phyloP scores from a whole-genome alignment of 2,797 vertebrate species.

The Enteromius anoplus region DNA sequence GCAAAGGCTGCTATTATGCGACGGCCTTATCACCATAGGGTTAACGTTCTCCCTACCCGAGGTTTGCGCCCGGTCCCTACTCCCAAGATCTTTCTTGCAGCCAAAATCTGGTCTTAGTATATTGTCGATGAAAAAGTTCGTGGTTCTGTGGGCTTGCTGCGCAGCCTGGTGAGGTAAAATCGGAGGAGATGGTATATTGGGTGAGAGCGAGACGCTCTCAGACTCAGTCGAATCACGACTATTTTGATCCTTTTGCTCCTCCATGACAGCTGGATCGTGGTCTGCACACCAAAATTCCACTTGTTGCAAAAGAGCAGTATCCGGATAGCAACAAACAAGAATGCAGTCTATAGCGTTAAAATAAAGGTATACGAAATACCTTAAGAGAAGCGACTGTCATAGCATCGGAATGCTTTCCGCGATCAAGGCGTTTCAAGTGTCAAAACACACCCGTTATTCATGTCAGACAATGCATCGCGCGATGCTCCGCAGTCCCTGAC shows the following conservation, averaged over 20 bases:
- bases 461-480: conserved; percentile 66
- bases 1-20: conserved; percentile 80
- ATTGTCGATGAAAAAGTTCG: conserved; percentile 98
- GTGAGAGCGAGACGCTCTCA: conserved; percentile 88
- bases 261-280: conserved; percentile 77
- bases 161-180: conserved; percentile 81
- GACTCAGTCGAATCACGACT: conserved; percentile 85
- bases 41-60: conserved; percentile 87
- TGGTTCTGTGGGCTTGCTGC: conserved; percentile 88
- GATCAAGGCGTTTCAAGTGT: conserved; percentile 72
- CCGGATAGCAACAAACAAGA: conserved; percentile 65
- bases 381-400: conserved; percentile 58
- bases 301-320: conserved; percentile 76
- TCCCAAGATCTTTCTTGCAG: conserved; percentile 86
- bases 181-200: conserved; percentile 83
- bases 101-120: conserved; percentile 96
- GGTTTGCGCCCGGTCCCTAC: conserved; percentile 82
- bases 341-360: conserved; percentile 34
- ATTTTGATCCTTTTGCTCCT: conserved; percentile 87
- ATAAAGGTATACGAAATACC: conserved; percentile 60
- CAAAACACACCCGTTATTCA: conserved; percentile 74
- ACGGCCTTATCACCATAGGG: conserved; percentile 80
- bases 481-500: conserved; percentile 63
- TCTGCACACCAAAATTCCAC: conserved; percentile 75
- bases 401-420: conserved; percentile 74